Conservation (phyloP, 2,113 vertebrate species). For the Passer montanus region DNA sequence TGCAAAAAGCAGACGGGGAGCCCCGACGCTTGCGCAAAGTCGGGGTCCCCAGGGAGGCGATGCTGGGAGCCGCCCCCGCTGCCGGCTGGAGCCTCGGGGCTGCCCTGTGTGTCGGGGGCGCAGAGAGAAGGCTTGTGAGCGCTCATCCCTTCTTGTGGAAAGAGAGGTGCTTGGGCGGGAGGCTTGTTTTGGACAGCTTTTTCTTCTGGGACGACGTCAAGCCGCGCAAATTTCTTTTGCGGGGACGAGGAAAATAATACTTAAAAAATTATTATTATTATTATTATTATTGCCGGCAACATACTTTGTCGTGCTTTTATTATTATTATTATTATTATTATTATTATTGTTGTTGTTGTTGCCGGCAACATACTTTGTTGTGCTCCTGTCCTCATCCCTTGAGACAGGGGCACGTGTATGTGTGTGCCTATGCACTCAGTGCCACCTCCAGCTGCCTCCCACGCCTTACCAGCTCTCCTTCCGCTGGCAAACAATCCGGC, state of each 20-base stretch:
- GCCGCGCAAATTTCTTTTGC: accelerated
- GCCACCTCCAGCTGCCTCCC: no score
- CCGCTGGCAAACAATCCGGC: neutral
- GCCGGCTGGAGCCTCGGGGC: accelerated
- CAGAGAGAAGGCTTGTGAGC: neutral
- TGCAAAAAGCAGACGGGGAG: neutral
- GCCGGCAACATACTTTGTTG: neutral
- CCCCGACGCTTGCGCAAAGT: neutral
- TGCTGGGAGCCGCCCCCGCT: neutral
- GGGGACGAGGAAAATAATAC: accelerated
- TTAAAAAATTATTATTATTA: no score
- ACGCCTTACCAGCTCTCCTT: neutral
- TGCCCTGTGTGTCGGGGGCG: accelerated
- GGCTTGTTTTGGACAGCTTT: neutral
- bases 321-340: no score
- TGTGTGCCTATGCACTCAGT: accelerated
- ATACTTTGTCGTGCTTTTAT: accelerated
- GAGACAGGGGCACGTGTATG: neutral
- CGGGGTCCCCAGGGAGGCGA: accelerated
- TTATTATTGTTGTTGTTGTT: no score
- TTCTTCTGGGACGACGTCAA: neutral
- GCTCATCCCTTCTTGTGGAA: neutral
- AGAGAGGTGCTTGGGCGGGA: neutral
- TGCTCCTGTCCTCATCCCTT: neutral
- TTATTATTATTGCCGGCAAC: no score